These are phyloP conservation scores for Drosophila parvula DNA, from an alignment of 1,140 invertebrate species.

Conservation along the genomic window DNA sequence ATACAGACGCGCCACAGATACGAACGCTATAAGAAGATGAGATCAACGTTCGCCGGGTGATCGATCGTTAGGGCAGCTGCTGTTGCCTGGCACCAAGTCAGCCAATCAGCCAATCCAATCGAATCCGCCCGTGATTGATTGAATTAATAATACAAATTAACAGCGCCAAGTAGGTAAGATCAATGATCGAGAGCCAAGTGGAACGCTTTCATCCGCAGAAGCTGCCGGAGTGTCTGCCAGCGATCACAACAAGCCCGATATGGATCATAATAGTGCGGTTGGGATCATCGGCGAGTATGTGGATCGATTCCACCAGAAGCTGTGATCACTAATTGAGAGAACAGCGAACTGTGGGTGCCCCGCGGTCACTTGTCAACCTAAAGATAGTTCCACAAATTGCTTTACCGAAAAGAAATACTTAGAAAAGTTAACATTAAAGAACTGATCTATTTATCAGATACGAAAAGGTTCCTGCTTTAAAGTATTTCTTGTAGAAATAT, in stretches of 20 bases:
- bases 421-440: too few relatives aligned
- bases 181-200: slow-evolving; percentile 62
- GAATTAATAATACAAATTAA: slow-evolving; percentile 81
- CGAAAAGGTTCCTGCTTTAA: too few relatives aligned
- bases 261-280: slow-evolving; percentile 34
- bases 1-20: slow-evolving; percentile 28
- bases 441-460: too few relatives aligned
- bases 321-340: slow-evolving; percentile 12
- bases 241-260: slow-evolving; percentile 43
- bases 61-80: slow-evolving; percentile 67
- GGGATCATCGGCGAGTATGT: background rate
- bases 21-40: slow-evolving; percentile 37
- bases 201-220: slow-evolving; percentile 42
- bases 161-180: slow-evolving; percentile 79
- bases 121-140: slow-evolving; percentile 68
- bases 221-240: slow-evolving; percentile 30
- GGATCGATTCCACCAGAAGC: slow-evolving; percentile 8
- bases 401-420: too few relatives aligned
- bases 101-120: slow-evolving; percentile 41
- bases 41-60: slow-evolving; percentile 68
- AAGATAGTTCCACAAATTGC: too few relatives aligned
- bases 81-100: slow-evolving; percentile 44
- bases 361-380: background rate
- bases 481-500: too few relatives aligned
- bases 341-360: background rate